Base-by-base conservation (phyloP, 2,797 vertebrate species). In the Ptychadena robeensis region DNA sequence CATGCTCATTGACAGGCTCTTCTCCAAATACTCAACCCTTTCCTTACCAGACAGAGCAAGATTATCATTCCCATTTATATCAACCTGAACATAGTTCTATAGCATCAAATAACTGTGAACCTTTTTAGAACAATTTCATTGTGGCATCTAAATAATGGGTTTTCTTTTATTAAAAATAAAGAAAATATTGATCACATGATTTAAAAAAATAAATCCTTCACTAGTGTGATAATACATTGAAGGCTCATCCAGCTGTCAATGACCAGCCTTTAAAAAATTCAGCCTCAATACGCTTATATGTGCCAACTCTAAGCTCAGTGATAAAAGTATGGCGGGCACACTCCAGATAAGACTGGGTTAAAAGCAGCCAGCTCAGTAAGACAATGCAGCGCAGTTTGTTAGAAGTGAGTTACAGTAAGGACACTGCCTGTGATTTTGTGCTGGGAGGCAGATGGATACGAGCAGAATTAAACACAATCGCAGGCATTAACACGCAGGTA, bases 381-480 rank as follows among this genome's bases (percentile, higher is more conserved):
- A 53, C 38, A 73, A 85, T 79, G 30, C 48, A 59, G 65, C 78
- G 75, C 53, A 86, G 71, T 79, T 86, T 84, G 71, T 77, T 79
- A 74, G 76, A 85, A 57, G 74, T 85, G 73, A 85, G 76, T 77
- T 75, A 83, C 83, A 83, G 80, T 79, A 80, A 81, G 78, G 71
- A 81, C 31, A 63, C 82, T 81, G 74, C 65, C 73, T 86, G 79
- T 79, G 79, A 83, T 69, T 85, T 69, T 82, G 88, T 57, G 88
- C 90, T 89, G 86, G 70, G 86, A 88, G 87, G 89, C 90, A 90
- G 89, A 87, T 88, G 83, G 89, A 88, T 87, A 85, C 87, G 81
- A 88, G 87, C 87, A 88, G 88, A 90, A 88, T 87, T 88, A 85
- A 86, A 85, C 78, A 83, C 85, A 57, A 83, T 87, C 85, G 75